Evolutionary conservation across 2,888 invertebrate species (phyloP).

Genomic region (Pterostichus madidus): DNA sequence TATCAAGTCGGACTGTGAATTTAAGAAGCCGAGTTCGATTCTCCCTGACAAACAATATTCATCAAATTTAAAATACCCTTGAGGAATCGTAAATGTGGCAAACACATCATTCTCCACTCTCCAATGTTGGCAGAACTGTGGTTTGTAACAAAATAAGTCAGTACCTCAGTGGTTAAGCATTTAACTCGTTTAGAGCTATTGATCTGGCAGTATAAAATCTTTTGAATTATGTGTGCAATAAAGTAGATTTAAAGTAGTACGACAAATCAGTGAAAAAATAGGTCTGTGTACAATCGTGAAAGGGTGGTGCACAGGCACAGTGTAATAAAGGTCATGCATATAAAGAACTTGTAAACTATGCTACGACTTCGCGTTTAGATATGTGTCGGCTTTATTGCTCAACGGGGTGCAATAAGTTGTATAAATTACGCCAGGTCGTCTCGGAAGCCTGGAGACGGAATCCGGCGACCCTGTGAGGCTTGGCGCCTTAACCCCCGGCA

Average conservation of each 20-base stretch:
- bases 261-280: slow-evolving; percentile 29
- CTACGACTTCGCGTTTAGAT: slow-evolving; percentile 62
- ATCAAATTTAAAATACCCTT: no score
- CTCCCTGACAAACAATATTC: no score
- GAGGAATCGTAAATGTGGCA: no score
- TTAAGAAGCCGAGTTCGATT: no score
- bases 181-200: no score
- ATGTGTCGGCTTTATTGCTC: slow-evolving; percentile 65
- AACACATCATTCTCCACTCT: no score
- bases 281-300: slow-evolving; percentile 4
- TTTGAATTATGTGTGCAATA: slow-evolving; percentile 22
- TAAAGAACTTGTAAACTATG: slow-evolving; percentile 65
- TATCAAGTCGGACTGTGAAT: no score
- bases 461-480: background rate
- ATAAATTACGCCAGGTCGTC: slow-evolving; percentile 63
- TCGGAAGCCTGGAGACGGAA: slow-evolving; percentile 36
- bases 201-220: background rate
- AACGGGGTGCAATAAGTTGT: slow-evolving; percentile 61
- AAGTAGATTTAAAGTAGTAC: slow-evolving; percentile 13
- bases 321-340: slow-evolving; percentile 61
- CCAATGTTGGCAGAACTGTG: no score
- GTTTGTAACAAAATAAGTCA: no score
- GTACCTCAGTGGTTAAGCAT: no score
- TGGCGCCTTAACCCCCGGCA: slow-evolving; percentile 19
- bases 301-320: background rate